These are phyloP conservation scores for Drosophila pruinosa DNA, from an alignment of 1,140 invertebrate species.

Conservation along the genomic window DNA sequence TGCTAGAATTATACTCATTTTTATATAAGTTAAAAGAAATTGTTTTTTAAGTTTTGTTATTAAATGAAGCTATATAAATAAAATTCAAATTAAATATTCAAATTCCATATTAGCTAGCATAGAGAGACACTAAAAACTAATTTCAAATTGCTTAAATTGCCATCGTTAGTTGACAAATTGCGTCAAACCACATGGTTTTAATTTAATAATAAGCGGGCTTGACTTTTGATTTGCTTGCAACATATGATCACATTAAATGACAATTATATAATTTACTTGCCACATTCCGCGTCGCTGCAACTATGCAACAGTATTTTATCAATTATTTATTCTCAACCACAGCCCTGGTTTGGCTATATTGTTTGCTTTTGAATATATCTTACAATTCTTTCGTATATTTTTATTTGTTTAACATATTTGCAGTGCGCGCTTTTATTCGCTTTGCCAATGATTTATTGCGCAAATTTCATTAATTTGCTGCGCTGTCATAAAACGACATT, in stretches of 20 bases:
- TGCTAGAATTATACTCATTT: not conserved
- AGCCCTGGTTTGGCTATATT: not conserved
- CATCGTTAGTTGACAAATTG: not conserved
- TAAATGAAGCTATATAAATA: no score
- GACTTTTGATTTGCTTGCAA: slow-evolving; percentile 8
- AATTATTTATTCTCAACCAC: slow-evolving; percentile 1
- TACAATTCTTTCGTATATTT: slow-evolving; percentile 18
- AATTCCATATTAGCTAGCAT: no score
- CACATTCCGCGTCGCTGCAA: not conserved
- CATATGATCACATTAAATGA: slow-evolving; percentile 2
- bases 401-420: slow-evolving; percentile 52
- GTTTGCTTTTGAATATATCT: slow-evolving; percentile 3
- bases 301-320: slow-evolving; percentile 3
- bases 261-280: slow-evolving; percentile 1
- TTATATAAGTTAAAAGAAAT: not conserved
- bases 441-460: slow-evolving; percentile 69
- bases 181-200: slow-evolving; percentile 1
- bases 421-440: slow-evolving; percentile 12
- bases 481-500: slow-evolving; percentile 67
- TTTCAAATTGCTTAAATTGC: not conserved
- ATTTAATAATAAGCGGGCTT: not conserved
- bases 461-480: slow-evolving; percentile 76
- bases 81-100: no score
- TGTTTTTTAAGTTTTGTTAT: no score
- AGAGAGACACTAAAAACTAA: no score